Base-by-base conservation (phyloP, 2,888 invertebrate genomes). In the Ptychoptera albimana region DNA sequence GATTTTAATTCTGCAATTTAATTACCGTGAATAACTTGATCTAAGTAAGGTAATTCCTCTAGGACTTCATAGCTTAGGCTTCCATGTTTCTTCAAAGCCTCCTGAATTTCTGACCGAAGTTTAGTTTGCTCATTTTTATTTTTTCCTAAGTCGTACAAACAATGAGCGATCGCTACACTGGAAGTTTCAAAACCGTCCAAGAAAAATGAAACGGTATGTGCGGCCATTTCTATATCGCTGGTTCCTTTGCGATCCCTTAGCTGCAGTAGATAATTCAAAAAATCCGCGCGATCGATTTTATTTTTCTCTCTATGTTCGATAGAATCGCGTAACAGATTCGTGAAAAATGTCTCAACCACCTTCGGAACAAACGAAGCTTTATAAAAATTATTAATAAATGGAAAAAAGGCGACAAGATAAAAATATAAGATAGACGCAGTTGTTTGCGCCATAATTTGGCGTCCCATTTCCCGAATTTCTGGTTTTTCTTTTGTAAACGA, bases 21-120 rank as follows among this genome's bases (percentile, higher is more conserved):
- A n/a, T n/a, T 23, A 23, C 23, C 63, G 45, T 57, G 55, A 2
- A 64, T 10, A 43, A 62, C 61, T 16, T 60, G 60, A 49, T 64
- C 63, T 42, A 64, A 46, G 32, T 56, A 63, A 2, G 57, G 53
- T 38, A 64, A 32, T 30, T 12, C 29, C 30, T 13, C 30, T 13
- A 29, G 6, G 12, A 8, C 13, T 30, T 39, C 39, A 29, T 11
- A 23, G 7, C 23, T 23, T 23, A 23, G 30, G 2, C 30, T 30
- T 13, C 39, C 29, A 39, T 30, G 29, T 29, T 30, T 29, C 14
- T 39, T 29, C 12, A 39, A 13, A 4, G 39, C 29, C 23, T 39
- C 39, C 13, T 45, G 38, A 10, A 60, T 52, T 47, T 61, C 60
- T 0, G 43, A 30, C 13, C 58, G 49, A 12, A 61, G 46, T 42